A percentile compares a stretch with the other conserved stretches of the same genome.
Conservation (phyloP, 2,113 vertebrate genomes). For the Xiphophorus maculatus region DNA sequence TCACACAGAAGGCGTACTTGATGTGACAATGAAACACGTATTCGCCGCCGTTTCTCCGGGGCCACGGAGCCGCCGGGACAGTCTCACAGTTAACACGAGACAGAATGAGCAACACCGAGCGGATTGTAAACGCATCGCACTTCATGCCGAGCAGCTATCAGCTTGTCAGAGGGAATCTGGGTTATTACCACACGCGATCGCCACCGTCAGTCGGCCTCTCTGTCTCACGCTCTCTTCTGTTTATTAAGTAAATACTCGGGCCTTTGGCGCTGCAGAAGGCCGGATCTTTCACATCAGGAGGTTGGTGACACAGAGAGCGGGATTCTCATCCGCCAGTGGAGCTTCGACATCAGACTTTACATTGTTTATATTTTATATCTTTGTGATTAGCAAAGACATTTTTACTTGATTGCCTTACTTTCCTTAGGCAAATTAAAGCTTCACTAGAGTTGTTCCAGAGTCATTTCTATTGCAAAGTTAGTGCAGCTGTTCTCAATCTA, state of each 20-base stretch:
- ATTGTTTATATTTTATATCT: not conserved
- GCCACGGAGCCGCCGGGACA: not conserved
- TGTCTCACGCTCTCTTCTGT: conserved; percentile 24
- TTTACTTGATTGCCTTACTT: no score
- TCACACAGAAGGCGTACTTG: conserved; percentile 19
- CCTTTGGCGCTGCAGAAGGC: conserved; percentile 17
- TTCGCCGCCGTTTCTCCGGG: conserved; percentile 14
- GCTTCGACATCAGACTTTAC: not conserved
- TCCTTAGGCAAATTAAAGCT: no score
- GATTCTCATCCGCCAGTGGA: conserved; percentile 4
- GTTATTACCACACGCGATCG: conserved; percentile 27
- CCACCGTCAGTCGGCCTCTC: conserved; percentile 10
- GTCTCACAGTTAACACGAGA: conserved; percentile 11
- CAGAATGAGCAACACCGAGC: conserved; percentile 30
- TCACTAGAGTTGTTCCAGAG: no score
- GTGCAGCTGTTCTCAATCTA: no score
- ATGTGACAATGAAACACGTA: conserved; percentile 42
- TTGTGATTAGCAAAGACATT: no score
- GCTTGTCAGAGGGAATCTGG: conserved; percentile 40
- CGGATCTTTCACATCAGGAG: conserved; percentile 19
- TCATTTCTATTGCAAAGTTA: no score
- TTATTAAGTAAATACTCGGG: conserved; percentile 53
- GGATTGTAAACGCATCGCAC: conserved; percentile 40
- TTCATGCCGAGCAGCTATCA: conserved; percentile 20
- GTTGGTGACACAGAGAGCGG: conserved; percentile 41